These are phyloP conservation scores for Erpobdella octoculata DNA, from an alignment of 2,888 invertebrate genomes.

Conservation along the genomic window DNA sequence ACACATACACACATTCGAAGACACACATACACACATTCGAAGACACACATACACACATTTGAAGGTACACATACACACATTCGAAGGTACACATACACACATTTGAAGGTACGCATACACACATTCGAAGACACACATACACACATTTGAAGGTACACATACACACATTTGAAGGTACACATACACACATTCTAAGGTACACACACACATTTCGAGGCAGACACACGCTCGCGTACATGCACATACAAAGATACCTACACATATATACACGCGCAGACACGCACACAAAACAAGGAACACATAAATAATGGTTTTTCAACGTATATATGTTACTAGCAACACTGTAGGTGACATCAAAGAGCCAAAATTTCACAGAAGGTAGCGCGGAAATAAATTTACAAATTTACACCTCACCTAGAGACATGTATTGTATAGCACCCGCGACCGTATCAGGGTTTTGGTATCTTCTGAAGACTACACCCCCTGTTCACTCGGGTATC, in stretches of 20 bases:
- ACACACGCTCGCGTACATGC: not conserved
- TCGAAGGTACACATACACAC: constrained; percentile 9
- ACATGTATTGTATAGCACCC: too few species aligned
- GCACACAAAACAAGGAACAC: not conserved
- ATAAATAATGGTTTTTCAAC: not conserved
- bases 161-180: too few species aligned
- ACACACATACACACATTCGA: constrained; percentile 15
- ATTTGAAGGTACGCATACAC: constrained; percentile 7
- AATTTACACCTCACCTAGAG: too few species aligned
- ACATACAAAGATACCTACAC: constrained; percentile 1
- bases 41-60: constrained; percentile 16
- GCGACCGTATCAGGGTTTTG: too few species aligned
- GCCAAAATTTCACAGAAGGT: too few species aligned
- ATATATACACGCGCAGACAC: not conserved
- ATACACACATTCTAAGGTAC: too few species aligned
- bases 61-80: not conserved
- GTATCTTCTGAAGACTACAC: too few species aligned
- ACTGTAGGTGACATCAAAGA: too few species aligned
- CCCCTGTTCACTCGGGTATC: too few species aligned
- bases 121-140: not conserved
- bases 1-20: constrained; percentile 6
- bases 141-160: too few species aligned
- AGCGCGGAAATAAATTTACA: not conserved
- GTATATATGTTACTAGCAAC: not conserved
- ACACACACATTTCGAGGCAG: too few species aligned